Evolutionary conservation across 2,113 vertebrate genomes (phyloP).

Genomic region (Phyllostomus discolor): DNA sequence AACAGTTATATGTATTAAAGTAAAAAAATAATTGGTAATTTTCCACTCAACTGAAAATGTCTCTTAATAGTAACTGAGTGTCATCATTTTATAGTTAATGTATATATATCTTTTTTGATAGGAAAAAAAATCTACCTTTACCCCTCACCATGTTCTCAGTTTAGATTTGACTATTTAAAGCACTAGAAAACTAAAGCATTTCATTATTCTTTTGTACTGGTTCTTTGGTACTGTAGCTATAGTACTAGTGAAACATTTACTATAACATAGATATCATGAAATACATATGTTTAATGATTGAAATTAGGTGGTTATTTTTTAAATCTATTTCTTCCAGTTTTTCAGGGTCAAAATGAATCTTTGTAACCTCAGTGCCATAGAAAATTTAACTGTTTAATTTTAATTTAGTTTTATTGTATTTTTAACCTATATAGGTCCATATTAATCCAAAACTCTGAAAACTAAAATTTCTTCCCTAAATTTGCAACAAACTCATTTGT

Average conservation of each 20-base stretch:
- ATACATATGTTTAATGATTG: background rate
- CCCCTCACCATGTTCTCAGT: background rate
- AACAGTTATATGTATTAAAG: background rate
- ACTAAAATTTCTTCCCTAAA: background rate
- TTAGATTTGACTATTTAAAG: constrained; percentile 5
- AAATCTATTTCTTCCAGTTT: background rate
- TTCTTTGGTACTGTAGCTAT: background rate
- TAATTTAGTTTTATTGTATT: background rate
- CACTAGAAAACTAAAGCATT: background rate
- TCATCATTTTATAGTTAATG: background rate
- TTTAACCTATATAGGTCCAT: background rate
- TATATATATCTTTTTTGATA: background rate
- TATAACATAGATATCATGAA: background rate
- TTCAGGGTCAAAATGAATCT: background rate
- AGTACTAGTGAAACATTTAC: background rate
- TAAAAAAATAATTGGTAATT: constrained; percentile 17
- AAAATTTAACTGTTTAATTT: background rate
- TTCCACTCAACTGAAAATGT: background rate
- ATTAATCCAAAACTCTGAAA: constrained; percentile 25
- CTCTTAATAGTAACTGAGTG: background rate
- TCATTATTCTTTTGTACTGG: background rate
- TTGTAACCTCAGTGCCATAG: background rate
- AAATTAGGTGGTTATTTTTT: background rate
- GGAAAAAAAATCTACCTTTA: background rate
- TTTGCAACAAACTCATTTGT: background rate